phyloP scores from a whole-genome alignment of 2,113 vertebrate genomes.

The Ranitomeya imitator region DNA sequence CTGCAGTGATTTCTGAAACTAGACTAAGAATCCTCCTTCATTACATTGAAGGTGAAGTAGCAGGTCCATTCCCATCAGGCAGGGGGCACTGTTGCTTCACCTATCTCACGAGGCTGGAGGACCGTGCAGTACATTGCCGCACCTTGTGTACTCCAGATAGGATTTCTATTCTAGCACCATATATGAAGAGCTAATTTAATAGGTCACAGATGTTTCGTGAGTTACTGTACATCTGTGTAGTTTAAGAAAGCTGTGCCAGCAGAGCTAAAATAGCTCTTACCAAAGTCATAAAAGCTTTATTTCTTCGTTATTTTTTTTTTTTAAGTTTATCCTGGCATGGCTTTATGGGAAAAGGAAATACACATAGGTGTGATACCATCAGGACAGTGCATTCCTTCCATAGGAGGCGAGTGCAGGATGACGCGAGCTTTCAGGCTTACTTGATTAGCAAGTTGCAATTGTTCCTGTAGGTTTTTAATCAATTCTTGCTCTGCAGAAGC shows the following conservation, averaged over 20 bases:
- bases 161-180: conserved; percentile 54
- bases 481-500: conserved; percentile 70
- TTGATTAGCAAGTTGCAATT: conserved; percentile 79
- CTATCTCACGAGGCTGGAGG: conserved; percentile 10
- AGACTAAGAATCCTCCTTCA: background rate
- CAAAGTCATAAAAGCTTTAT: conserved; percentile 47
- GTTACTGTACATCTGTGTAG: conserved; percentile 58
- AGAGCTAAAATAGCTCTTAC: conserved; percentile 55
- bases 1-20: background rate
- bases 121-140: conserved; percentile 37
- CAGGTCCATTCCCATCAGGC: background rate
- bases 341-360: background rate
- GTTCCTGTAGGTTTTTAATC: conserved; percentile 83
- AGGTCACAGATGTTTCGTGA: conserved; percentile 58
- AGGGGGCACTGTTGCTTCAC: conserved; percentile 56
- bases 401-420: background rate
- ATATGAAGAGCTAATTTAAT: conserved; percentile 59
- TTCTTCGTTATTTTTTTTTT: background rate
- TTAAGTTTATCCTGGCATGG: conserved; percentile 9
- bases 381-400: background rate
- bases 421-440: conserved; percentile 67
- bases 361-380: conserved; percentile 23
- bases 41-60: background rate
- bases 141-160: conserved; percentile 54
- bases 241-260: conserved; percentile 57